Base-by-base conservation (phyloP, 2,797 vertebrate species). In the Mormyrops attenuatus region DNA sequence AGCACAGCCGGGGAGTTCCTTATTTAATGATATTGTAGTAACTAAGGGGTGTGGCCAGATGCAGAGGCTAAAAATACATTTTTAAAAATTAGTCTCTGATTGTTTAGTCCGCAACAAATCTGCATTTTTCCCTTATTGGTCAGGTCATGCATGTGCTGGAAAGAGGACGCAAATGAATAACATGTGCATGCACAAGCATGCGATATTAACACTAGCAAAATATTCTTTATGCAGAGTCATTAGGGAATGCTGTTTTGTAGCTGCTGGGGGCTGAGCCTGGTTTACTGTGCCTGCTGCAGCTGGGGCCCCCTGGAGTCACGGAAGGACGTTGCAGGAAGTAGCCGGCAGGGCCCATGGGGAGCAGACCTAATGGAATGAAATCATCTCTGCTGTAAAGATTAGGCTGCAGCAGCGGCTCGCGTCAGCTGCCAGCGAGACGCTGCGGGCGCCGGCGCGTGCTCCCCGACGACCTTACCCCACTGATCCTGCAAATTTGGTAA, bases 311-410 rank as follows among this genome's bases (percentile, higher is more conserved):
- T 89, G 93, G 94, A 94, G 92, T 93, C 90, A 41, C 15, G 80
- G 77, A 60, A 77, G 80, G 50, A 38, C 13, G 3, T 91, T 91
- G 92, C 91, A 44, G 92, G 91, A 93, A 94, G 94, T 26, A 60
- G 22, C 87, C 60, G 90, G 90, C 26, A 17, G 90, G 91, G 95
- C 95, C 95, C 95, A 90, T 88, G 88, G 95, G 95, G 96, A 96
- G 92, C 91, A 26, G 93, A 93, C 94, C 94, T 96, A 96, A 96
- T 96, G 95, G 93, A 96, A 96, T 96, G 94, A 96, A 96, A 95
- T 96, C 93, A 96, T 96, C 96, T 96, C 93, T 94, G 90, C 94
- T 92, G 95, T 91, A 93, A 94, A 96, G 96, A 96, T 96, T 95
- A 96, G 95, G 92, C 92, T 93, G 91, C 91, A 91, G 94, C 92